These are phyloP conservation scores for Iselma pallidipennis DNA, from an alignment of 2,888 invertebrate genomes.

Conservation along the genomic window DNA sequence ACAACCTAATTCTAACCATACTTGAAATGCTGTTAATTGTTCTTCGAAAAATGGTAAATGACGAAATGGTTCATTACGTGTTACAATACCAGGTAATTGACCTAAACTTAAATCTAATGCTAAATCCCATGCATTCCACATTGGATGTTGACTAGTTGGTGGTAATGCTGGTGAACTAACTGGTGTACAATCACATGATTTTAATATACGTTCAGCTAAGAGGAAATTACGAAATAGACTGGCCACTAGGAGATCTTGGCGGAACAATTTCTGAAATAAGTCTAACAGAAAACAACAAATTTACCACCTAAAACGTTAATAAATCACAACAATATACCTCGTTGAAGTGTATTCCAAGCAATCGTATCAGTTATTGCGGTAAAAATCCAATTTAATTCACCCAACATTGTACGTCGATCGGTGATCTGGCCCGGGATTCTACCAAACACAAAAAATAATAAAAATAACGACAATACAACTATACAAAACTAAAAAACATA, in stretches of 20 bases:
- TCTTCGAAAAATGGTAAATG: slow-evolving; percentile 96
- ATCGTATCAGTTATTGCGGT: slow-evolving; percentile 99
- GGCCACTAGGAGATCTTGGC: slow-evolving; percentile 98
- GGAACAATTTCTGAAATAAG: slow-evolving; percentile 93
- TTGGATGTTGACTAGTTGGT: slow-evolving; percentile 84
- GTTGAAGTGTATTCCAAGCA: slow-evolving; percentile 96
- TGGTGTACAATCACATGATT: slow-evolving; percentile 97
- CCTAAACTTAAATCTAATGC: slow-evolving; percentile 92
- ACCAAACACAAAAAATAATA: slow-evolving; percentile 28
- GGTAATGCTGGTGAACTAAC: slow-evolving; percentile 91
- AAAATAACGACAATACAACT: not conserved
- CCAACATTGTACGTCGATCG: slow-evolving; percentile 95
- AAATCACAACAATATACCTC: slow-evolving; percentile 66
- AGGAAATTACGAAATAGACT: slow-evolving; percentile 96
- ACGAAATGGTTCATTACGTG: slow-evolving; percentile 63
- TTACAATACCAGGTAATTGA: slow-evolving; percentile 80
- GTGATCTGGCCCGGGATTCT: slow-evolving; percentile 95
- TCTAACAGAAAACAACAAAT: too few species aligned
- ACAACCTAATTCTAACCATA: slow-evolving; percentile 84
- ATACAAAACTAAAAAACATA: slow-evolving; percentile 53
- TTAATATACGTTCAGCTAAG: slow-evolving; percentile 93
- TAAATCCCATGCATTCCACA: slow-evolving; percentile 98
- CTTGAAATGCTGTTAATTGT: slow-evolving; percentile 96
- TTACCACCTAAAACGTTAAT: too few species aligned
- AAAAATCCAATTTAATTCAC: slow-evolving; percentile 99